Base-by-base conservation (phyloP, 2,888 invertebrate genomes). In the Lacanobia wlatinum region DNA sequence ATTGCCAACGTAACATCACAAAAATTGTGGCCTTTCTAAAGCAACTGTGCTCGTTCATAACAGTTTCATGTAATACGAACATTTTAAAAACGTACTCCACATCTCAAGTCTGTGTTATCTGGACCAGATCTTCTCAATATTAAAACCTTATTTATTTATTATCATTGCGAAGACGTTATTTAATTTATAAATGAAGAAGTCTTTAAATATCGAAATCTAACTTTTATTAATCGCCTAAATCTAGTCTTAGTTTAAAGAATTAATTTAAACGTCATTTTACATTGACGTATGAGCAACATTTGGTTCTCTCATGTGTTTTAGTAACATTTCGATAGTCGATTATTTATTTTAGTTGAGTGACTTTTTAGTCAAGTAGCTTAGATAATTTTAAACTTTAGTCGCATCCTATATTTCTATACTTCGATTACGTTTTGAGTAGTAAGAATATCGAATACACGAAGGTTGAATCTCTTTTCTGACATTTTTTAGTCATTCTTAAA, bases 251-350 rank as follows among this genome's bases (percentile, higher is more conserved):
- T 78, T 50, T 52, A 75, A 83, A 58, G 61, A 78, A 78, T 85
- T 84, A 82, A 65, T 78, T 75, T 78, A 85, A 53, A 60, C 80
- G 79, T 83, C 85, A 74, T 74, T 73, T 73, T 83, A 80, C 61
- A 75, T 43, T 56, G 83, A 86, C 86, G 74, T 79, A 80, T 87
- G 87, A 87, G 87, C 87, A 87, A 87, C 78, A 83, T 84, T 87
- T 87, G 85, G 87, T 88, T 87, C 87, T 88, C 86, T 86, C 88
- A 82, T 74, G 66, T 76, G 68, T 81, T 73, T 72, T 70, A 87
- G 74, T 81, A 80, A 77, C 69, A 70, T 71, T 76, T 77, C 50
- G 69, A 76, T 80, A 87, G 76, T 80, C 80, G 73, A 87, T 76
- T 78, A 76, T 66, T 68, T 34, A 63, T 43, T 83, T 87, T 76